phyloP scores from a whole-genome alignment of 2,888 invertebrate genomes.

The Byasa hedistus region DNA sequence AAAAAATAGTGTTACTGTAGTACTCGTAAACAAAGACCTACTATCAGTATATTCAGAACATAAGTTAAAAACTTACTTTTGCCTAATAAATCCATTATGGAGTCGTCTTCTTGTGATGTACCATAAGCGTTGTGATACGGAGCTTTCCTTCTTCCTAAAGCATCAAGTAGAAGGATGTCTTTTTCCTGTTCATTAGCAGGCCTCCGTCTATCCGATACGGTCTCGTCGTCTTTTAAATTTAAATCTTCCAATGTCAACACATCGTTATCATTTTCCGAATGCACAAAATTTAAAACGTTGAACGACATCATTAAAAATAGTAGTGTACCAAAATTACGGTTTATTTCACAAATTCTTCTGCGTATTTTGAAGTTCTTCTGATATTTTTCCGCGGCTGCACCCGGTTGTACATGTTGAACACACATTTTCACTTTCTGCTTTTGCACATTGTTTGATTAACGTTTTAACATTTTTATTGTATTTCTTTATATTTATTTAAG shows the following conservation, averaged over 20 bases:
- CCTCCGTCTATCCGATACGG: constrained; percentile 65
- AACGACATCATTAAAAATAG: constrained; percentile 43
- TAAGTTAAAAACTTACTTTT: constrained; percentile 83
- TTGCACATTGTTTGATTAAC: constrained; percentile 39
- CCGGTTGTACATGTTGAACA: constrained; percentile 39
- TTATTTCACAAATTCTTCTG: constrained; percentile 36
- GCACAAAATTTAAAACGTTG: constrained; percentile 34
- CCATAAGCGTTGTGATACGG: constrained; percentile 62
- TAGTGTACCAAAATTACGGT: constrained; percentile 45
- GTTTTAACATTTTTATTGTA: constrained; percentile 42
- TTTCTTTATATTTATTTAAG: constrained; percentile 34
- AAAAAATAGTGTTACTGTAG: no score
- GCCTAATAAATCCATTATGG: constrained; percentile 90
- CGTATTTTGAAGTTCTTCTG: constrained; percentile 46
- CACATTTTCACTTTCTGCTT: constrained; percentile 48
- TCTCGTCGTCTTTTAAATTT: constrained; percentile 55
- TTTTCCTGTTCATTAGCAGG: constrained; percentile 85
- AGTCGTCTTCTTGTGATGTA: constrained; percentile 79
- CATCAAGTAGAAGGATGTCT: constrained; percentile 86
- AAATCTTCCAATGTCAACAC: constrained; percentile 69
- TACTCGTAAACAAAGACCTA: no score
- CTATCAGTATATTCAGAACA: no score
- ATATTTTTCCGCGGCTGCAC: constrained; percentile 55
- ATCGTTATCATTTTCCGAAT: constrained; percentile 65
- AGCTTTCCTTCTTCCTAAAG: constrained; percentile 83